phyloP scores from a whole-genome alignment of 1,140 invertebrate species.

The Polypedilum vanderplanki region DNA sequence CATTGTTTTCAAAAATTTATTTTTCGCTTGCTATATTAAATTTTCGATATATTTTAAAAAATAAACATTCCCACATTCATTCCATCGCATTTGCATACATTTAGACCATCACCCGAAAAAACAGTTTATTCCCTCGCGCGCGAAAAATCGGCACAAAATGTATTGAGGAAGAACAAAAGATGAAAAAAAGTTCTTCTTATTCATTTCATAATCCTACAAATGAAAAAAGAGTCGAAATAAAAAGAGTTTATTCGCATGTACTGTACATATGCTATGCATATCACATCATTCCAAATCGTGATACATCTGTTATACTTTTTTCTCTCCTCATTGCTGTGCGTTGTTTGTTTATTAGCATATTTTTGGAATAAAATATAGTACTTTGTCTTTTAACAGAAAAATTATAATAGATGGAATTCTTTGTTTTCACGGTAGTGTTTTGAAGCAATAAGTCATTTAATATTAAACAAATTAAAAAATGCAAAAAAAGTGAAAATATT shows the following conservation, averaged over 20 bases:
- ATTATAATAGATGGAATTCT: no score
- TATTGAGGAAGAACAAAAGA: neutral
- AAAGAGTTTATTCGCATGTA: neutral
- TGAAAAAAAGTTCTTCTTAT: neutral
- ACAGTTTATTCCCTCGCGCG: neutral
- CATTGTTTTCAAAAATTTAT: no score
- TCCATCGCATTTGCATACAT: neutral
- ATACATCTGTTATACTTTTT: slow-evolving; percentile 3
- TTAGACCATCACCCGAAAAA: neutral
- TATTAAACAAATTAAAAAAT: no score
- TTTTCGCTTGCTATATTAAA: no score
- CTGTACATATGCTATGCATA: neutral
- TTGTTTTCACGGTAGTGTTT: no score
- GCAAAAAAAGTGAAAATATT: no score
- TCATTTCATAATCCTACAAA: neutral
- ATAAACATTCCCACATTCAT: slow-evolving; percentile 18
- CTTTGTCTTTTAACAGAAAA: no score
- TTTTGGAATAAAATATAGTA: no score
- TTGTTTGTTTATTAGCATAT: neutral
- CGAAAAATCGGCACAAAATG: neutral
- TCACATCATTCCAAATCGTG: neutral
- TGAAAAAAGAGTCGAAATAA: neutral
- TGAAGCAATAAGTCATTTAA: no score
- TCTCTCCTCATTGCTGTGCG: neutral
- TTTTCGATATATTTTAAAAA: neutral